Evolutionary conservation across 2,113 vertebrate species (phyloP), one percentile per base, ranked within the genome.

Genomic region (Pelusios castaneus): DNA sequence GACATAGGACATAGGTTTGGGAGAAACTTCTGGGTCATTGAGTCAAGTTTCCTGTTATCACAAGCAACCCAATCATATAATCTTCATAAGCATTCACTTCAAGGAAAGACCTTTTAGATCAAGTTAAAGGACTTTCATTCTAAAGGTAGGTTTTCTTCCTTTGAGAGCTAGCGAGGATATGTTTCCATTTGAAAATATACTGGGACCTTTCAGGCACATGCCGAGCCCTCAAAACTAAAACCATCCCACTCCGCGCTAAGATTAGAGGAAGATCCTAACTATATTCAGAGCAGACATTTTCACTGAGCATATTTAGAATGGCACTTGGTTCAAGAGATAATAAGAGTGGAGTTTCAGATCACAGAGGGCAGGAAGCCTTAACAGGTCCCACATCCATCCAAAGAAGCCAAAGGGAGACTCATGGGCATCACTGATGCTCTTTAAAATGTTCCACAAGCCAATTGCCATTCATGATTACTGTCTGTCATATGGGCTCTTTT

Each of bases 161-260:
- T 91, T 4, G 83, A 92, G 93, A 95, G 85, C 92, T 85, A 92
- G 90, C 75, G 10, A n/a, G 29, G 95, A 91, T 78, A 89, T 85
- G 92, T 95, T 97, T 96, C 90, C 93, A 94, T 93, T 95, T 94
- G 85, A 79, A 82, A 94, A 82, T 22, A 86, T 95, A 95, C 89
- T 85, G 63, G 80, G 67, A 55, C 83, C 77, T 88, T 80, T 89
- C 83, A 75, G 85, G 85, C 87, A 96, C 91, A 16, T 1, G 76
- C 91, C 55, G 95, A 91, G 94, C 92, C 79, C 88, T 96, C 90
- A 88, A 87, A 94, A 93, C 89, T 11, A 75, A 95, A 96, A 63
- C 7, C 0, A 82, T 96, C 82, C 43, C 60, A 76, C 87, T 91
- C 95, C 92, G 91, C 91, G 84, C 94, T n/a, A 34, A 60, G 11